These are phyloP conservation scores for Ascaphus truei DNA, from an alignment of 2,113 vertebrate species.

Conservation along the genomic window DNA sequence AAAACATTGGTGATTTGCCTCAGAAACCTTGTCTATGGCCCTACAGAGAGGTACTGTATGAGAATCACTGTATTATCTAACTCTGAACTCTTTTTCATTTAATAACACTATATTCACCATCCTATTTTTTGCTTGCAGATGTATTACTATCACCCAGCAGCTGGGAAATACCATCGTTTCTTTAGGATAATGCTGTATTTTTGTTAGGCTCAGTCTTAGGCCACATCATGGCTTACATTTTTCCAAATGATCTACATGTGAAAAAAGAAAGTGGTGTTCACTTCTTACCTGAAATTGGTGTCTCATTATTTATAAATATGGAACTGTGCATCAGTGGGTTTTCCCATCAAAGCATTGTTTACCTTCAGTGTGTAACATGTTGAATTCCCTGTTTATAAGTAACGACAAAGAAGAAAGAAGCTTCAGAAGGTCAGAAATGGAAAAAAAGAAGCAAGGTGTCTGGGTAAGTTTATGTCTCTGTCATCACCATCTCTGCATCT, in stretches of 20 bases:
- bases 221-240: background rate
- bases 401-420: slow-evolving; percentile 23
- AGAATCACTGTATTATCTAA: too few species aligned
- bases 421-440: background rate
- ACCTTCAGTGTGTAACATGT: slow-evolving; percentile 31
- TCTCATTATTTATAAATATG: slow-evolving; percentile 27
- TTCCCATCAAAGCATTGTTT: slow-evolving; percentile 29
- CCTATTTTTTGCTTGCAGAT: too few species aligned
- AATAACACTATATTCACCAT: too few species aligned
- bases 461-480: slow-evolving; percentile 6
- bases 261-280: background rate
- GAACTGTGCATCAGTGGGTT: background rate
- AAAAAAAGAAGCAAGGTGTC: background rate
- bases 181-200: background rate
- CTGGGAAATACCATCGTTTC: too few species aligned
- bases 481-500: slow-evolving; percentile 23
- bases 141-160: too few species aligned
- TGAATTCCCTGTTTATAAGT: slow-evolving; percentile 31
- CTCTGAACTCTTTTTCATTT: too few species aligned
- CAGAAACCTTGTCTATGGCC: too few species aligned
- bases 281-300: background rate
- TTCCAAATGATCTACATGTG: background rate
- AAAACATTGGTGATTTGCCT: too few species aligned
- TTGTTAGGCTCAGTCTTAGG: background rate
- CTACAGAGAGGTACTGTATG: too few species aligned